Evolutionary conservation across 2,797 vertebrate species (phyloP).

Genomic region (Gallinago nigripennis): DNA sequence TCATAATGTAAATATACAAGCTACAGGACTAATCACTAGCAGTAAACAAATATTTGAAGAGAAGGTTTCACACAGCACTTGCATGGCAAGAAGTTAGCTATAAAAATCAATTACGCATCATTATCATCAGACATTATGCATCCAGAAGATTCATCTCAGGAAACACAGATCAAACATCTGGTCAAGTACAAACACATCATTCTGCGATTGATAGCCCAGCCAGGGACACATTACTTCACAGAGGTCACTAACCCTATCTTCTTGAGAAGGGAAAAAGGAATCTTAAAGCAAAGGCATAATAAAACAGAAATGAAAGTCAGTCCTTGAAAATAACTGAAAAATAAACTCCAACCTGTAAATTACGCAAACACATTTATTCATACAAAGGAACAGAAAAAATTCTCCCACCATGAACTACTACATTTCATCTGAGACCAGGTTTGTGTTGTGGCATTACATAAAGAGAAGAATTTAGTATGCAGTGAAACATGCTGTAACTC

Average conservation of each 20-base stretch:
- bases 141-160: not conserved
- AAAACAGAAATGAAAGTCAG: not conserved
- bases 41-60: constrained; percentile 58
- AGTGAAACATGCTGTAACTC: not conserved
- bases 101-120: constrained; percentile 36
- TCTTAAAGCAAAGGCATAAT: not conserved
- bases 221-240: not conserved
- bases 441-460: not conserved
- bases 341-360: not conserved
- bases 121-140: constrained; percentile 9
- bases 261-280: not conserved
- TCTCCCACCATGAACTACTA: not conserved
- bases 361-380: not conserved
- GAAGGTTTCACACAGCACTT: not conserved
- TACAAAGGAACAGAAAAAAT: not conserved
- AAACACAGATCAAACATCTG: constrained; percentile 6
- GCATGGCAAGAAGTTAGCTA: constrained; percentile 29
- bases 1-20: not conserved
- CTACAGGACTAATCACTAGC: constrained; percentile 9
- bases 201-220: not conserved
- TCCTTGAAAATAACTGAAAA: not conserved
- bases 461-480: not conserved
- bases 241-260: not conserved
- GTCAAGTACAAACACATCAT: not conserved
- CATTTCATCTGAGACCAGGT: not conserved